phyloP scores from a whole-genome alignment of 2,113 vertebrate species.

The Sebastes schlegelii region DNA sequence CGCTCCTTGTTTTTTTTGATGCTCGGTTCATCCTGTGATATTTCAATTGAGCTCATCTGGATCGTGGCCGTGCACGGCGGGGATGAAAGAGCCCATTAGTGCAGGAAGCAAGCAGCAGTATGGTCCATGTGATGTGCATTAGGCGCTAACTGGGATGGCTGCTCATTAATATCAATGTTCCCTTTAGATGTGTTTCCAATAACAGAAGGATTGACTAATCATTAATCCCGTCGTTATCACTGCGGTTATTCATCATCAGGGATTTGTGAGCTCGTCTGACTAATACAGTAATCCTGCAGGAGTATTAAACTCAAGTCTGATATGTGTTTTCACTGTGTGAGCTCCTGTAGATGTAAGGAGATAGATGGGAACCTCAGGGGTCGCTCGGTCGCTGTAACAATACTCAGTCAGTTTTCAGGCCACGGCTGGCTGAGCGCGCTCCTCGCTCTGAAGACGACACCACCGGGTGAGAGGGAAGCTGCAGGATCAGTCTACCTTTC shows the following conservation, averaged over 20 bases:
- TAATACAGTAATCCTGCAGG: constrained; percentile 23
- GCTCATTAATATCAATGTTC: constrained; percentile 67
- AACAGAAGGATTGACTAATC: constrained; percentile 47
- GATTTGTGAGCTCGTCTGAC: constrained; percentile 30
- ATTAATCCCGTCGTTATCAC: constrained; percentile 44
- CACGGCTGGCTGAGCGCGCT: constrained; percentile 27
- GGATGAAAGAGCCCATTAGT: constrained; percentile 63
- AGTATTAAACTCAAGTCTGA: constrained; percentile 13
- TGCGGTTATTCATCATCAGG: constrained; percentile 32
- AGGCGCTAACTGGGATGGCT: constrained; percentile 54
- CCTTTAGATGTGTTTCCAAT: constrained; percentile 63
- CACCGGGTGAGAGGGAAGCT: not conserved
- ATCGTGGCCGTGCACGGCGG: constrained; percentile 52
- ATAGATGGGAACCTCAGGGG: constrained; percentile 10
- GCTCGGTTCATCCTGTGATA: constrained; percentile 59
- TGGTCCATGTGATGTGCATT: constrained; percentile 64
- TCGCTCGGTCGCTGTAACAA: not conserved
- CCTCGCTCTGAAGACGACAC: constrained; percentile 3
- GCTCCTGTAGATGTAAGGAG: not conserved
- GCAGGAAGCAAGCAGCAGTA: constrained; percentile 58
- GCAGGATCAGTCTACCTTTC: constrained; percentile 21
- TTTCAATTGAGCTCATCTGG: constrained; percentile 75
- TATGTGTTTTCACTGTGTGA: not conserved
- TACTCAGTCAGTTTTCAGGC: constrained; percentile 10
- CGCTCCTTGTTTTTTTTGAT: constrained; percentile 54